Evolutionary conservation across 1,140 invertebrate genomes (phyloP).

Genomic region (Megathymus violae): DNA sequence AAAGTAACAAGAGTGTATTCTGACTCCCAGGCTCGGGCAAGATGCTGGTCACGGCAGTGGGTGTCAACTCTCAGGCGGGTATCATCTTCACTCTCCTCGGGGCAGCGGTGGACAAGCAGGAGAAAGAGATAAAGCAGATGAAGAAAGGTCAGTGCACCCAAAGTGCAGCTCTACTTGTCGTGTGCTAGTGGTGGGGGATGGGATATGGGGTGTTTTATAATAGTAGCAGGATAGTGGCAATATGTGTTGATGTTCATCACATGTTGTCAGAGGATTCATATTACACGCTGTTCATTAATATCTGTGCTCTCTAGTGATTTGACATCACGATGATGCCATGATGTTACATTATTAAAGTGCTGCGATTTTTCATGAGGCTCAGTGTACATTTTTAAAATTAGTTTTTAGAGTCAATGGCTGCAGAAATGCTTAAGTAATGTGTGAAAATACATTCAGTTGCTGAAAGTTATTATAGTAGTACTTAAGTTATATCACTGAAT

Average conservation of each 20-base stretch:
- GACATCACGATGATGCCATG: background rate
- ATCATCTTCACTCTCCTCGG: constrained; percentile 99
- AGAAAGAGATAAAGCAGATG: constrained; percentile 96
- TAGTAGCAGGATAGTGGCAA: background rate
- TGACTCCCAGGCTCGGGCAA: constrained; percentile 93
- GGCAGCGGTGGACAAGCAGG: constrained; percentile 96
- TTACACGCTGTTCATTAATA: too few relatives aligned
- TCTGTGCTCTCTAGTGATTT: too few relatives aligned
- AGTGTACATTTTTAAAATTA: too few relatives aligned
- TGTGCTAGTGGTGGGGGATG: constrained; percentile 10
- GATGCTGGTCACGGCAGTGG: constrained; percentile 99
- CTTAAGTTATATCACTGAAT: too few relatives aligned
- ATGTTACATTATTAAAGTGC: too few relatives aligned
- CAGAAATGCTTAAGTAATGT: too few relatives aligned
- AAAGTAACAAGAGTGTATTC: background rate
- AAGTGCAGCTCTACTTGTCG: background rate
- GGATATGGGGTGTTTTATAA: constrained; percentile 16
- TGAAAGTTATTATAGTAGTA: too few relatives aligned
- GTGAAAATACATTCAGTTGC: too few relatives aligned
- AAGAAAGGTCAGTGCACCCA: constrained; percentile 91
- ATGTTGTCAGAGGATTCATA: background rate
- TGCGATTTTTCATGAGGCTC: too few relatives aligned
- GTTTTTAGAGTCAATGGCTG: too few relatives aligned
- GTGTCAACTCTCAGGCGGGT: constrained; percentile 99
- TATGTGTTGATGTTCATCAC: background rate